Evolutionary conservation across 2,888 invertebrate species (phyloP).

Genomic region (Nebria brevicollis): DNA sequence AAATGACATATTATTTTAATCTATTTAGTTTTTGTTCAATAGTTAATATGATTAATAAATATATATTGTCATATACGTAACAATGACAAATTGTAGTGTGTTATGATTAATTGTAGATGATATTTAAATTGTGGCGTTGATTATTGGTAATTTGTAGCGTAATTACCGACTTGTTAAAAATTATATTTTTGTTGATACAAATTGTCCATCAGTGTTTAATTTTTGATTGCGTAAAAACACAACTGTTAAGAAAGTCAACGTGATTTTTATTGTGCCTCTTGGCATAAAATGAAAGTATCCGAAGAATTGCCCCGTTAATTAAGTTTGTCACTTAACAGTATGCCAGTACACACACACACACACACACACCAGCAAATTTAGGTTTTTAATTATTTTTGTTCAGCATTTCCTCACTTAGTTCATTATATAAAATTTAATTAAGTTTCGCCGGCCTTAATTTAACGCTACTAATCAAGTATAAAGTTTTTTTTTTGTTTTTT

Average conservation of each 20-base stretch:
- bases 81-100: too few species aligned
- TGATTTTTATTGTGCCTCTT: conserved; percentile 48
- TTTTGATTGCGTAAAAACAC: too few species aligned
- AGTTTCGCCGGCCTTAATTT: conserved; percentile 65
- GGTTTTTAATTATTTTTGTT: conserved; percentile 67
- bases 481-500: conserved; percentile 61
- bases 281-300: conserved; percentile 48
- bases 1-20: too few species aligned
- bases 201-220: too few species aligned
- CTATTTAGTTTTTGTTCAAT: too few species aligned
- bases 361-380: conserved; percentile 62
- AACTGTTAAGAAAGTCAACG: conserved; percentile 22
- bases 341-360: conserved; percentile 53
- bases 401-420: conserved; percentile 66
- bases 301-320: conserved; percentile 63
- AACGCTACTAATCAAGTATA: conserved; percentile 66
- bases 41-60: too few species aligned
- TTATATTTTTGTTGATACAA: too few species aligned
- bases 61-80: too few species aligned
- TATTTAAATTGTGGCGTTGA: too few species aligned
- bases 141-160: too few species aligned
- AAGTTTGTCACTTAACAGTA: conserved; percentile 65
- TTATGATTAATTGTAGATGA: too few species aligned
- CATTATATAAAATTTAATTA: conserved; percentile 67
- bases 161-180: too few species aligned